Evolutionary conservation across 2,797 vertebrate species (phyloP).

Genomic region (Telmatherina bonti): DNA sequence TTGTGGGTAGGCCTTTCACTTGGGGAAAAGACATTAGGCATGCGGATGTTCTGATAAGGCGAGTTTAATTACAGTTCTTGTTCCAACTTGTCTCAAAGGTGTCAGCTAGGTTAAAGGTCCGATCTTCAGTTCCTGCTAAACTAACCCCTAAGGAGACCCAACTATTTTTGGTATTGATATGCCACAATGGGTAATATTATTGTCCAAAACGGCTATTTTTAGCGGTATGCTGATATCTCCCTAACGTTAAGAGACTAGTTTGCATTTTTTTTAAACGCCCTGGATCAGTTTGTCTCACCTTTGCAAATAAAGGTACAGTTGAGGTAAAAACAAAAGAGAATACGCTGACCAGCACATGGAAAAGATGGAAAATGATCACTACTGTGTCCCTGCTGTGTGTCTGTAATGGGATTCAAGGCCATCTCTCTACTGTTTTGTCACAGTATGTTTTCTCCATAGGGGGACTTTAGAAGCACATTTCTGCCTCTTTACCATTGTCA

Average conservation of each 20-base stretch:
- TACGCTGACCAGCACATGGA: constrained; percentile 6
- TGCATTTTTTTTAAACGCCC: background rate
- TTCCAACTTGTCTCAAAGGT: background rate
- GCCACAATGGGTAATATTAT: too few species aligned
- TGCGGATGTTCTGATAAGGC: background rate
- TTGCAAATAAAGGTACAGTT: background rate
- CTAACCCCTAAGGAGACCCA: background rate
- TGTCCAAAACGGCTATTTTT: background rate
- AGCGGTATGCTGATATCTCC: background rate
- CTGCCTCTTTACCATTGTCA: constrained; percentile 20
- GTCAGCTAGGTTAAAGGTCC: background rate
- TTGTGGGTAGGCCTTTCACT: background rate
- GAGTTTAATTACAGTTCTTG: background rate
- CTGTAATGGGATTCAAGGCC: constrained; percentile 31
- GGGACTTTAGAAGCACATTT: constrained; percentile 26
- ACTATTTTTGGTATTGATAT: too few species aligned
- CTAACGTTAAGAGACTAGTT: background rate
- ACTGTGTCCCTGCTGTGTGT: constrained; percentile 15
- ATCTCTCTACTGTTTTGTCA: constrained; percentile 24
- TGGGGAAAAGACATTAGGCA: background rate
- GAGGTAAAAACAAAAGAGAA: constrained; percentile 2
- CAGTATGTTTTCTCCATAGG: constrained; percentile 1
- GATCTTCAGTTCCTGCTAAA: background rate
- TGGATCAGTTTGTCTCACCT: background rate
- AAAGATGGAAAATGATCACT: constrained; percentile 24